Percentiles rank a stretch among this genome's conserved stretches.
phyloP scores from a whole-genome alignment of 2,888 invertebrate species.

The Tuberolachnus salignus region DNA sequence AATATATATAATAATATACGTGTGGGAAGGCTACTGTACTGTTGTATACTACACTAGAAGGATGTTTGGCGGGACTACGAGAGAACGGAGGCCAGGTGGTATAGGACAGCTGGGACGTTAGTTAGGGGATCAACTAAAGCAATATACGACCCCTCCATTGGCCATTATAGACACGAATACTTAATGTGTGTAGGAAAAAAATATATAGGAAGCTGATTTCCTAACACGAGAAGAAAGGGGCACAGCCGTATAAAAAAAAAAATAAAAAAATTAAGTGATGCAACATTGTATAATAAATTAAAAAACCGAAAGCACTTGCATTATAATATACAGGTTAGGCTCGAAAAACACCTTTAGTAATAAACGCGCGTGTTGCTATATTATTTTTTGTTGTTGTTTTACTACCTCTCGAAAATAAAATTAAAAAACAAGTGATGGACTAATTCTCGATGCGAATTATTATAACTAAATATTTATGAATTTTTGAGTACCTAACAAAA shows the following conservation, averaged over 20 bases:
- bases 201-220: constrained; percentile 56
- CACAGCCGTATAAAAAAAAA: not conserved
- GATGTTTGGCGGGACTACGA: constrained; percentile 50
- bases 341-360: constrained; percentile 22
- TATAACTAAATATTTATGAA: too few species aligned
- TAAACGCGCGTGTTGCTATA: not conserved
- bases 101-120: constrained; percentile 54
- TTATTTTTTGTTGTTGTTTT: too few species aligned
- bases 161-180: constrained; percentile 44
- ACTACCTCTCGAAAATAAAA: not conserved
- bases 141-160: constrained; percentile 46
- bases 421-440: too few species aligned
- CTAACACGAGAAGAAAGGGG: constrained; percentile 47
- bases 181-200: constrained; percentile 31
- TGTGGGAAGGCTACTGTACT: not conserved
- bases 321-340: constrained; percentile 8
- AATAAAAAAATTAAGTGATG: constrained; percentile 45
- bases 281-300: constrained; percentile 47
- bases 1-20: not conserved
- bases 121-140: constrained; percentile 54
- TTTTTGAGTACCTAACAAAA: too few species aligned
- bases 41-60: constrained; percentile 14
- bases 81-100: constrained; percentile 55
- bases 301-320: constrained; percentile 40
- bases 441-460: not conserved